phyloP scores from a whole-genome alignment of 2,113 vertebrate species.

The Strix aluco region DNA sequence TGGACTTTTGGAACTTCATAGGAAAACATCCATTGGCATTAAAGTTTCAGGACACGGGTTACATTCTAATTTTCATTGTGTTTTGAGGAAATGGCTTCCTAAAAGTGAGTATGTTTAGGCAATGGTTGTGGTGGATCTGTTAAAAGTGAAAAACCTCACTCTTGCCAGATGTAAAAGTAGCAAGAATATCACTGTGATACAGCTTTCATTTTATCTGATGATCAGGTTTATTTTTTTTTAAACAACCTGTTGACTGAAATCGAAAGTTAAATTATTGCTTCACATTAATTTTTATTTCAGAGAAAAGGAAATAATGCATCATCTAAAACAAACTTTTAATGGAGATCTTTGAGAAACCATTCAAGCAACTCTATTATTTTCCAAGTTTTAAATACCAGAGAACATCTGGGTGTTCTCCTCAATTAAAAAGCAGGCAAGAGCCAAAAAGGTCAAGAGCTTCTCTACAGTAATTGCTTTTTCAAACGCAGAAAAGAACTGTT shows the following conservation, averaged over 20 bases:
- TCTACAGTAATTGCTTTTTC: background rate
- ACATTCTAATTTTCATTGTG: background rate
- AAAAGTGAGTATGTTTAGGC: background rate
- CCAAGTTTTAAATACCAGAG: background rate
- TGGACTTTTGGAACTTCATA: background rate
- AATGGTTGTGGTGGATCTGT: background rate
- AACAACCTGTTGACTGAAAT: background rate
- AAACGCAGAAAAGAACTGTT: background rate
- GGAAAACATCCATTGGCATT: background rate
- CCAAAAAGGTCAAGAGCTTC: background rate
- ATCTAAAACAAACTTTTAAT: background rate
- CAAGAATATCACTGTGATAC: background rate
- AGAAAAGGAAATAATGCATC: background rate
- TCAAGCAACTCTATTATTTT: background rate
- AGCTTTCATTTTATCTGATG: background rate
- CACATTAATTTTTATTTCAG: background rate
- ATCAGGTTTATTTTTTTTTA: background rate
- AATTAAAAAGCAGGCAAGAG: background rate
- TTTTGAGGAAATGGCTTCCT: background rate
- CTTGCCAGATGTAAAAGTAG: background rate
- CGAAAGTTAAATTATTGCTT: background rate
- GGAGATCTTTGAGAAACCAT: background rate
- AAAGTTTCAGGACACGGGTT: background rate
- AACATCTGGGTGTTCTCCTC: background rate
- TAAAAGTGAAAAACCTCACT: background rate